These are phyloP conservation scores for Papilio polytes DNA, from an alignment of 1,140 invertebrate genomes.

Conservation along the genomic window DNA sequence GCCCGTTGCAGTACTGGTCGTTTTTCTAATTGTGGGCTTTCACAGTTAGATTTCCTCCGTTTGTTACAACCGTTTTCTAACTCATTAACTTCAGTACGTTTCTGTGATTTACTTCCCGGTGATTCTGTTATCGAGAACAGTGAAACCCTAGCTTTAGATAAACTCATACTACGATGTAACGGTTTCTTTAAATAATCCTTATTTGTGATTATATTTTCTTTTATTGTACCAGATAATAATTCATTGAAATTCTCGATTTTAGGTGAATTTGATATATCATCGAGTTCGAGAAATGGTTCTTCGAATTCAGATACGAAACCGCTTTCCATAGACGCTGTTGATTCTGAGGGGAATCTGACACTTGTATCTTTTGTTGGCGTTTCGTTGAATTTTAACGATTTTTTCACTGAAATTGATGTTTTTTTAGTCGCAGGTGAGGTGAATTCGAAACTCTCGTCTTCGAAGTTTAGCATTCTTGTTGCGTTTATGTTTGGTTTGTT, in stretches of 20 bases:
- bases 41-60: constrained; percentile 57
- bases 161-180: constrained; percentile 63
- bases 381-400: constrained; percentile 69
- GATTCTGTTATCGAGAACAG: constrained; percentile 66
- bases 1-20: constrained; percentile 70
- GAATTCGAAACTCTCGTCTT: constrained; percentile 70
- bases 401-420: constrained; percentile 64
- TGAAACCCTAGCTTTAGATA: constrained; percentile 56
- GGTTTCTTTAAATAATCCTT: constrained; percentile 48
- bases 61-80: constrained; percentile 53
- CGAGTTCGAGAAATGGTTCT: constrained; percentile 70
- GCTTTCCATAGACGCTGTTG: constrained; percentile 72
- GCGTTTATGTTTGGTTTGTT: constrained; percentile 61
- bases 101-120: constrained; percentile 57
- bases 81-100: constrained; percentile 50
- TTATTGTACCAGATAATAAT: constrained; percentile 68
- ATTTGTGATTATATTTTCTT: constrained; percentile 57
- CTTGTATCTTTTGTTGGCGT: constrained; percentile 63
- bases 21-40: constrained; percentile 45
- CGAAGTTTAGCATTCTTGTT: constrained; percentile 69
- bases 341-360: constrained; percentile 66
- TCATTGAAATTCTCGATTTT: constrained; percentile 70
- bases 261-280: constrained; percentile 67
- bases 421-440: constrained; percentile 63
- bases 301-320: constrained; percentile 75